Conservation (phyloP, 2,113 vertebrate species). For the Menura novaehollandiae region DNA sequence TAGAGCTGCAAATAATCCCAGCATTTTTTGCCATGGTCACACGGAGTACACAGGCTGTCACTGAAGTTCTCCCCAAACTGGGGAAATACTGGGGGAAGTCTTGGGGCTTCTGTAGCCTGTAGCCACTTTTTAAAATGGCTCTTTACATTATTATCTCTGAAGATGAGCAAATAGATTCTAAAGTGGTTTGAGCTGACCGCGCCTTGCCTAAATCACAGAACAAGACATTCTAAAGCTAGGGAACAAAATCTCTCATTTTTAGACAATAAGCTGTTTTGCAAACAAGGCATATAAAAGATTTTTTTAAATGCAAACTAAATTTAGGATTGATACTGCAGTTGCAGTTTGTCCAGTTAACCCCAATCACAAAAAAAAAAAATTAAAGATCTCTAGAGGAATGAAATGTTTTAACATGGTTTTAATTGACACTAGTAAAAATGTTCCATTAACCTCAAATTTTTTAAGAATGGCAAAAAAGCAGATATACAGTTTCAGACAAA, state of each 20-base stretch:
- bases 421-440: background rate
- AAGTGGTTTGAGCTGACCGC: background rate
- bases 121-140: background rate
- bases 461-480: background rate
- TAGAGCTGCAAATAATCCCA: slow-evolving; percentile 46
- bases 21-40: background rate
- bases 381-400: background rate
- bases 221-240: background rate
- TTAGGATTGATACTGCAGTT: background rate
- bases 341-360: background rate
- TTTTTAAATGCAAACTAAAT: background rate
- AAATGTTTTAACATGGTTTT: background rate
- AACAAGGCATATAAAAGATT: background rate
- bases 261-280: background rate
- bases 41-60: background rate
- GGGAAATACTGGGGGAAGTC: background rate
- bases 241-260: background rate
- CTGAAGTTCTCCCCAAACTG: background rate
- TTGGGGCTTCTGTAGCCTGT: background rate
- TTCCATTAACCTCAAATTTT: background rate
- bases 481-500: background rate
- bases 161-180: background rate
- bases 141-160: background rate
- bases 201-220: background rate
- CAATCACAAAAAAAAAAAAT: background rate